phyloP scores from a whole-genome alignment of 2,888 invertebrate species.

The Empis livida region DNA sequence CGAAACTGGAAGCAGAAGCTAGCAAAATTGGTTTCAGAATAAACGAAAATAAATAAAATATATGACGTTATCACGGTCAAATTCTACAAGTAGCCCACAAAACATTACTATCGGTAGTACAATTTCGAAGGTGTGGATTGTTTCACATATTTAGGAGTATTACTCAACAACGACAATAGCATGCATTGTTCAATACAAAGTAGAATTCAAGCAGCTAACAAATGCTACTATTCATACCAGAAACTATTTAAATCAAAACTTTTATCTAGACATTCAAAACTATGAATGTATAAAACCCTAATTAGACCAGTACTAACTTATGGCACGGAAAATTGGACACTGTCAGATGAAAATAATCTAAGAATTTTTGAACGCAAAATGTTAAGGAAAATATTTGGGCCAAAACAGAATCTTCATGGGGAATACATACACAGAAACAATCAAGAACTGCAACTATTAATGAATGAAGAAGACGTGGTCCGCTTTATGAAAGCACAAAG shows the following conservation, averaged over 20 bases:
- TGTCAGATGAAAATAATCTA: background rate
- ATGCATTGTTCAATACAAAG: background rate
- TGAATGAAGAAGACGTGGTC: background rate
- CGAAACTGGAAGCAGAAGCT: no score
- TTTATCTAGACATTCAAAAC: background rate
- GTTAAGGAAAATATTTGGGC: background rate
- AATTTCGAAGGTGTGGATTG: background rate
- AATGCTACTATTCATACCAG: background rate
- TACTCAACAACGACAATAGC: background rate
- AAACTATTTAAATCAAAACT: background rate
- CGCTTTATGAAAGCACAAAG: background rate
- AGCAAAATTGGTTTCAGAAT: no score
- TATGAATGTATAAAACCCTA: background rate
- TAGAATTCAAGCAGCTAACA: background rate
- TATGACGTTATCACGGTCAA: no score
- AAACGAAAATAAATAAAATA: no score
- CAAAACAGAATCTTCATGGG: background rate
- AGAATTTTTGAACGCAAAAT: background rate
- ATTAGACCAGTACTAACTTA: background rate
- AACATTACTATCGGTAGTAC: background rate
- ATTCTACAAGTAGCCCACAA: background rate
- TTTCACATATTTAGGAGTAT: background rate
- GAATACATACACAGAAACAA: background rate
- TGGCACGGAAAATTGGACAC: background rate
- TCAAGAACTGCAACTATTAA: background rate